phyloP scores from a whole-genome alignment of 2,797 vertebrate species.

The Muraenolepis orangiensis region DNA sequence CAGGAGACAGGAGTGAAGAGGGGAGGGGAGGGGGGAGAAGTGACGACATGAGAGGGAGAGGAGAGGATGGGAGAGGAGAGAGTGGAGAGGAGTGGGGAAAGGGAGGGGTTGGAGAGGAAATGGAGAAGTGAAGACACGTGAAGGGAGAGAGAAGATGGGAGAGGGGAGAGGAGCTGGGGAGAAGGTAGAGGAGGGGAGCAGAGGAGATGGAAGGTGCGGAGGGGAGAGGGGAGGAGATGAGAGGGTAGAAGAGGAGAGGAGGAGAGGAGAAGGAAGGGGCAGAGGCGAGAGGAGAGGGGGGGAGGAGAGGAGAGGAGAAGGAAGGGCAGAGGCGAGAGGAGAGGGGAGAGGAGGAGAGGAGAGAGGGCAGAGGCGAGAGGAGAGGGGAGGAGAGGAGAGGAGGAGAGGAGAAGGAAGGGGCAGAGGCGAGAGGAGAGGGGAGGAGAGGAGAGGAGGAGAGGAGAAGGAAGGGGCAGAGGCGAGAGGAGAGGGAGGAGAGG shows the following conservation, averaged over 20 bases:
- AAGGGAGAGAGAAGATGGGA: slow-evolving; percentile 15
- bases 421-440: slow-evolving; percentile 1
- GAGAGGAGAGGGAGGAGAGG: slow-evolving; percentile 25
- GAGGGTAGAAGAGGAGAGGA: slow-evolving; percentile 16
- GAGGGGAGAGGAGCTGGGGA: too few relatives aligned
- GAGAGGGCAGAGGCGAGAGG: slow-evolving; percentile 25
- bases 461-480: slow-evolving; percentile 16
- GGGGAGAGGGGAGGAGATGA: slow-evolving; percentile 14
- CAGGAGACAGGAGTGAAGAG: slow-evolving; percentile 11
- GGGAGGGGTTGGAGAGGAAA: not conserved
- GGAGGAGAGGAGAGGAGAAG: not conserved
- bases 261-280: slow-evolving; percentile 11
- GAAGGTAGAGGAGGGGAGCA: slow-evolving; percentile 28
- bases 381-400: slow-evolving; percentile 22
- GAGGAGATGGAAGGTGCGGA: not conserved
- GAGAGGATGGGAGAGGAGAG: slow-evolving; percentile 21
- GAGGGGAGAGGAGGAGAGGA: slow-evolving; percentile 20
- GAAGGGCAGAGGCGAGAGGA: slow-evolving; percentile 15
- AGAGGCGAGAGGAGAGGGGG: slow-evolving; percentile 22
- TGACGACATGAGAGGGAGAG: slow-evolving; percentile 24
- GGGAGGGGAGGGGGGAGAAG: slow-evolving; percentile 17
- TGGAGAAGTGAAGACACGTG: too few relatives aligned
- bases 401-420: slow-evolving; percentile 15
- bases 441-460: slow-evolving; percentile 11
- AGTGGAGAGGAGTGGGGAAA: slow-evolving; percentile 15